A percentile compares a stretch with the other conserved stretches of the same genome.
Evolutionary conservation across 2,797 vertebrate species (phyloP).

Genomic region (Pogonophryne albipinna): DNA sequence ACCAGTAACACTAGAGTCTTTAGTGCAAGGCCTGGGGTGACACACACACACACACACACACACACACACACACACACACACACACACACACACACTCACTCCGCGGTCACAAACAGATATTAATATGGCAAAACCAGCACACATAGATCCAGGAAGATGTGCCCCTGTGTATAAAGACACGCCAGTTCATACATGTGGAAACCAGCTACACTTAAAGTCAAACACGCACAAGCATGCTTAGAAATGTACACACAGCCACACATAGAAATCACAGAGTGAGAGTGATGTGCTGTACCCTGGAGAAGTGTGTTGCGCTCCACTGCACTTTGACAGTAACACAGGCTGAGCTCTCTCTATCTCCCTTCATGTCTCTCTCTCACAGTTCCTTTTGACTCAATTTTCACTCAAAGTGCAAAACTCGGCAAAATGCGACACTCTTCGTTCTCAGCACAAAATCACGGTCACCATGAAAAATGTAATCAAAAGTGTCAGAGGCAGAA

Average conservation of each 20-base stretch:
- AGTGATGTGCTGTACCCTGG: conserved; percentile 64
- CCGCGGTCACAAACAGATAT: not conserved
- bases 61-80: not conserved
- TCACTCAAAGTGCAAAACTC: conserved; percentile 53
- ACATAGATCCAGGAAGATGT: conserved; percentile 11
- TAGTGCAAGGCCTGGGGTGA: conserved; percentile 18
- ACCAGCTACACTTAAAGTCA: conserved; percentile 20
- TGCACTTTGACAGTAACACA: conserved; percentile 73
- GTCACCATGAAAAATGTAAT: conserved; percentile 13
- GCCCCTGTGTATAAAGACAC: not conserved
- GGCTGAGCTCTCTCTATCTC: conserved; percentile 47
- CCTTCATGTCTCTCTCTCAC: not conserved
- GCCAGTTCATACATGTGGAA: conserved; percentile 35
- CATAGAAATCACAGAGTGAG: conserved; percentile 24
- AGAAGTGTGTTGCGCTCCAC: conserved; percentile 58
- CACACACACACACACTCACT: not conserved
- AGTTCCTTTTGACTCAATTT: conserved; percentile 46
- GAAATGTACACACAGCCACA: conserved; percentile 17
- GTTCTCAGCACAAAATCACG: conserved; percentile 46
- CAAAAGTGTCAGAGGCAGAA: conserved; percentile 8
- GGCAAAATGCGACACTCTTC: conserved; percentile 50
- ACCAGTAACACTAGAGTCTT: conserved; percentile 37
- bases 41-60: not conserved
- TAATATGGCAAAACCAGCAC: too few species aligned
- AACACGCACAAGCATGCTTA: conserved; percentile 15